Evolutionary conservation across 2,113 vertebrate genomes (phyloP).

Genomic region (Channa maculata): DNA sequence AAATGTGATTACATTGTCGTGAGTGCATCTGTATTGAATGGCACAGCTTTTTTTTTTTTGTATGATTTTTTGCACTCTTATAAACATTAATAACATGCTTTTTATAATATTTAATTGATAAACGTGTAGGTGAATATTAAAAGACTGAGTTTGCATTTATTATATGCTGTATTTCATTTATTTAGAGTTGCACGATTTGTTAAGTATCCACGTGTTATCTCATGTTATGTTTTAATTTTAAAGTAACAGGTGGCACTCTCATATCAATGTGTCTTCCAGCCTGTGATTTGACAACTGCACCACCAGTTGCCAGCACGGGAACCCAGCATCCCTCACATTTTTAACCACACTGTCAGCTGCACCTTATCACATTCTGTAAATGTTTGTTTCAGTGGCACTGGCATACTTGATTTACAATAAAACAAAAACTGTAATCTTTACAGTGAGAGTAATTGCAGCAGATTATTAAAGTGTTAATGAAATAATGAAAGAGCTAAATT

Average conservation of each 20-base stretch:
- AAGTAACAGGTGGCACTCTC: background rate
- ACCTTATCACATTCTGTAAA: too few relatives aligned
- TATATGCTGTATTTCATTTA: background rate
- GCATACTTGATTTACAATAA: too few relatives aligned
- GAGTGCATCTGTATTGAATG: background rate
- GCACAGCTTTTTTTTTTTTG: background rate
- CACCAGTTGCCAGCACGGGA: conserved; percentile 30
- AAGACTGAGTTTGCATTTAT: background rate
- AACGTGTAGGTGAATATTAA: too few relatives aligned
- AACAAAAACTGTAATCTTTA: too few relatives aligned
- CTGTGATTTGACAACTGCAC: conserved; percentile 28
- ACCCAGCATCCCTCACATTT: too few relatives aligned
- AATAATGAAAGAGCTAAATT: too few relatives aligned
- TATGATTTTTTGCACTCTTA: conserved; percentile 25
- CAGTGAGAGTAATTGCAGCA: too few relatives aligned
- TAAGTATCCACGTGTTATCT: background rate
- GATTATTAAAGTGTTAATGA: too few relatives aligned
- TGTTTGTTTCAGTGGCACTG: too few relatives aligned
- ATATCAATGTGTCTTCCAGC: background rate
- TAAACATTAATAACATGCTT: too few relatives aligned
- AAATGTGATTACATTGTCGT: conserved; percentile 6
- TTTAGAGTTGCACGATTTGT: background rate
- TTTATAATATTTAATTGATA: too few relatives aligned
- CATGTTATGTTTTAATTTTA: background rate
- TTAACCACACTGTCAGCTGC: too few relatives aligned